Conservation (phyloP, 2,888 invertebrate species). For the Caenorhabditis drosophilae region DNA sequence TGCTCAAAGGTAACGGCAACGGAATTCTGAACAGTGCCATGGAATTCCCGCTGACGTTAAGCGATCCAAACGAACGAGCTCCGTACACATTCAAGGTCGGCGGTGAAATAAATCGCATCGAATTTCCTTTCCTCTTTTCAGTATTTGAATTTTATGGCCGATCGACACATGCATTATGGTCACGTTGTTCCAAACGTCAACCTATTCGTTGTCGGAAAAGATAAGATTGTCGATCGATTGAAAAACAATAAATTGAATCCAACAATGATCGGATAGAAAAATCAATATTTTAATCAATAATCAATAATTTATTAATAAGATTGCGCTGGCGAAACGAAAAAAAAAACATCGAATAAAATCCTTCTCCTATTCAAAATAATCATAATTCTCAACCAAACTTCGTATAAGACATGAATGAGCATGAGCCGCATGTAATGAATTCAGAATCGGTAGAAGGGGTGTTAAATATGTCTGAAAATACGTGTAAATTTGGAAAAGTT, state of each 20-base stretch:
- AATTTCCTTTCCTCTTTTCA: not conserved
- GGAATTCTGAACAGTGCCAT: constrained; percentile 59
- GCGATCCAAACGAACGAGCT: constrained; percentile 61
- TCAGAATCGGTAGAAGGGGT: constrained; percentile 14
- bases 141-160: constrained; percentile 64
- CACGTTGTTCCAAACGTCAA: constrained; percentile 60
- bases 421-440: constrained; percentile 19
- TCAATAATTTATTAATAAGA: constrained; percentile 8
- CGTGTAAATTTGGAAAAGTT: not conserved
- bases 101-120: not conserved
- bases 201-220: constrained; percentile 53
- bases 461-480: constrained; percentile 25
- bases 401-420: constrained; percentile 22
- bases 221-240: constrained; percentile 59
- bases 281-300: constrained; percentile 4
- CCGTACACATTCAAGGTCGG: constrained; percentile 54
- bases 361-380: constrained; percentile 15
- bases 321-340: no score
- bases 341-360: no score
- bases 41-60: constrained; percentile 59
- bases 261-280: constrained; percentile 56
- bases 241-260: constrained; percentile 58
- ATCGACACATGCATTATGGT: constrained; percentile 58
- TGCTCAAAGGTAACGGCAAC: constrained; percentile 59
- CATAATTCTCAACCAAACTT: constrained; percentile 20